These are phyloP conservation scores for Phymanthus crucifer DNA, from an alignment of 92 coral and sea anemone genomes.

Conservation along the genomic window DNA sequence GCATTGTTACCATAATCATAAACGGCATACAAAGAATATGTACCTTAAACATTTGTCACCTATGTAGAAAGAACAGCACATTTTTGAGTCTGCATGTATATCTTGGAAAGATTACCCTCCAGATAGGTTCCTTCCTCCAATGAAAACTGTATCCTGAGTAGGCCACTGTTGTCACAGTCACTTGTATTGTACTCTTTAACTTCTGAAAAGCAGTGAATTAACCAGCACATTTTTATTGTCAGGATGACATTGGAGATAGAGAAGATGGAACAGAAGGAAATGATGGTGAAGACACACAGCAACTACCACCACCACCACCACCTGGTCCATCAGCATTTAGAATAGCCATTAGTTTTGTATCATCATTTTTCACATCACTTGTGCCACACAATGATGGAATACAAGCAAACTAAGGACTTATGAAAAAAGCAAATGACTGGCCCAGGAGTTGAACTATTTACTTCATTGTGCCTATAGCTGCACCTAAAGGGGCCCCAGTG, in stretches of 20 bases:
- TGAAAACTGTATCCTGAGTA: too few species aligned
- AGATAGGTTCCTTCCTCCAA: too few species aligned
- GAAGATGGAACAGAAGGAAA: constrained; percentile 34
- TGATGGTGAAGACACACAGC: constrained; percentile 37
- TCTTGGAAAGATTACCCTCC: too few species aligned
- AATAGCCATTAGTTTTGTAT: constrained; percentile 79
- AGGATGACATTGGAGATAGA: constrained; percentile 41
- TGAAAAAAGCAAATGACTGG: background rate
- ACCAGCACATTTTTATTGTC: background rate
- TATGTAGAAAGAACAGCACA: too few species aligned
- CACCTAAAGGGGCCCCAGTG: background rate
- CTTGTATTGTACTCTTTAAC: background rate
- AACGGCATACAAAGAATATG: too few species aligned
- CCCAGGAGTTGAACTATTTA: background rate
- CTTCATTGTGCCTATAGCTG: background rate
- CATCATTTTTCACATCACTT: constrained; percentile 91
- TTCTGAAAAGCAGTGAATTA: too few species aligned
- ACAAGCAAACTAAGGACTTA: constrained; percentile 6
- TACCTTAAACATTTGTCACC: too few species aligned
- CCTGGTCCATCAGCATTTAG: constrained; percentile 75
- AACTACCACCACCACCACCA: constrained; percentile 66
- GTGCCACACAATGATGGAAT: constrained; percentile 56
- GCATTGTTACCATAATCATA: too few species aligned
- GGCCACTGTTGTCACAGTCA: background rate
- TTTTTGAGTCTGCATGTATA: too few species aligned